Evolutionary conservation across 2,113 vertebrate genomes (phyloP), one percentile per base, ranked within the genome.

Genomic region (Aramus guarauna): DNA sequence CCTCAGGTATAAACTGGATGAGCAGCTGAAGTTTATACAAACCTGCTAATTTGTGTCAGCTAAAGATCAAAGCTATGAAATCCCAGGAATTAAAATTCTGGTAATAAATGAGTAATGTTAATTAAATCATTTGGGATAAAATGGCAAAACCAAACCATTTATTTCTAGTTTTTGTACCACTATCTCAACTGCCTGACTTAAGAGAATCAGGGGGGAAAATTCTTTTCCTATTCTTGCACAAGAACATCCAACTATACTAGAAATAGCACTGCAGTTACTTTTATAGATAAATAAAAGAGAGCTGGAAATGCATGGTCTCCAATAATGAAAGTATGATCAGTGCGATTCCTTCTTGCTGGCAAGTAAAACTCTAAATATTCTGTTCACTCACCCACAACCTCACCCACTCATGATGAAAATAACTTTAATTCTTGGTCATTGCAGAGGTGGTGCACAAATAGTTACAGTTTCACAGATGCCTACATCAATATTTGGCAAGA

Each of bases 381-480:
- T 52, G 29, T 41, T 58, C 18, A 21, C 37, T 84, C 48, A 73
- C 55, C 68, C 69, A 73, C 69, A 92, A 34, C 48, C 37, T 82
- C 86, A 81, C 39, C 85, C 92, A 87, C 39, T 62, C 53, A 50
- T 5, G 26, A 82, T 81, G 76, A 85, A 96, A 95, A 92, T 95
- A 92, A 77, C 84, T 89, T 69, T 86, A 82, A 91, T 88, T 83
- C 80, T 84, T 66, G 53, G 90, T 86, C 89, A 45, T 56, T 91
- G 87, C 69, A 78, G 72, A 91, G 73, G 23, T 48, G 34, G 41
- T 92, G 34, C 34, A 60, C 69, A 90, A 91, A 85, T 29, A 84
- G 59, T 85, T 68, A 47, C n/a, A 69, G 55, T 72, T 94, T 77
- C 71, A 72, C 5, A 16, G 71, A 75, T 82, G 64, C 56, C 50